Evolutionary conservation across 92 coral and sea anemone genomes (phyloP), one percentile per base, ranked within the genome.

Genomic region (Zoanthus sociatus): DNA sequence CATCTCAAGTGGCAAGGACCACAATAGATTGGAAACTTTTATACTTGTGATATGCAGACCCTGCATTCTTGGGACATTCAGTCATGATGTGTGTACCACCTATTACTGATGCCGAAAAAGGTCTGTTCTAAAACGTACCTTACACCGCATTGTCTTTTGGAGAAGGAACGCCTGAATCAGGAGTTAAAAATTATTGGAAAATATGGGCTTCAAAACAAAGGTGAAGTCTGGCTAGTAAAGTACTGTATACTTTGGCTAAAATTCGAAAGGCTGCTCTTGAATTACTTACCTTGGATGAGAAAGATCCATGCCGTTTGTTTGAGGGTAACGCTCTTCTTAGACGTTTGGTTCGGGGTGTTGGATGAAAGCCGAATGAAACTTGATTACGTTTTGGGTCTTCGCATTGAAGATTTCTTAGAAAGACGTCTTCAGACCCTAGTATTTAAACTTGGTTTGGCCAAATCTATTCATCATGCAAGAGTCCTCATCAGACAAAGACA

Each of bases 141-240:
- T 69, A 97, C 99, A 68, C 99, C 99, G 63, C 91, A 98, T 90
- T 97, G 99, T 83, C 99, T 98, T 86, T 97, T 97, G 83, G 99
- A 97, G 93, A 97, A 95, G 85, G 99, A 97, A 88, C 99, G 99
- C 70, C 94, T 97, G 48, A 95, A 97, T 79, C 99, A 97, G 82
- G 99, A 97, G 85, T 91, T 97, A 84, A 97, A 93, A 94, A 97
- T 97, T 87, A 97, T 97, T 78, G 99, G 99, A 79, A 98, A 95
- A 70, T 97, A 97, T 92, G 99, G 99, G 12, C 91, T 97, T 6
- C 92, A 98, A 86, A 95, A 95, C 90, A 97, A 97, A 90, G 92
- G 99, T 20, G 99, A 97, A 88, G 99, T 97, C 14, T 97, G 99
- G 99, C 99, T 98, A 76, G 99, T 97, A 37, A 97, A 97, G 91